Evolutionary conservation across 2,888 invertebrate genomes (phyloP), one percentile per base, ranked within the genome.

Genomic region (Hirtodrosophila duncani): DNA sequence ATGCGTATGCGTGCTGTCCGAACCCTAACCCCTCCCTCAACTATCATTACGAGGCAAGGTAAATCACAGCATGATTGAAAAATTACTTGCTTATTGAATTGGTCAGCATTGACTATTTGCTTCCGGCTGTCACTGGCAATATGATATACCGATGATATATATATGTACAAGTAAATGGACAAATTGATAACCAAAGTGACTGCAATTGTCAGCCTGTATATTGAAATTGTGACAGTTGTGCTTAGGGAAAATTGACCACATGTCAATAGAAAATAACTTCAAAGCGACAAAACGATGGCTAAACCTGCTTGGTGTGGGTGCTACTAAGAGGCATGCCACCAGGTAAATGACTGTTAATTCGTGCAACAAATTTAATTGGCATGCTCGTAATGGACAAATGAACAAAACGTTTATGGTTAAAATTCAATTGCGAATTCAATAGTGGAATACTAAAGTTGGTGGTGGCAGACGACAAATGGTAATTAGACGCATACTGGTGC

Each of bases 181-280:
- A 49, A 51, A 41, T 30, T 53, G 52, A 49, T 51, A 56, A 60
- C 55, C 34, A 60, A 49, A 50, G 14, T 11, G 29, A 20, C 27
- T 55, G 59, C 53, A 34, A 18, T 23, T 39, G 60, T 44, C 55
- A 60, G 57, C 38, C 46, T 39, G 18, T 37, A 38, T 36, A 44
- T 44, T 46, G 67, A 52, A 63, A 65, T 58, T 58, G 60, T 64
- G 71, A 67, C 68, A 71, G 64, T 52, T 51, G 26, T 41, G 16
- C 36, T 8, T 27, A 27, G 55, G 62, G 62, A 64, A 67, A 77
- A 67, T 55, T 69, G 67, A 62, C 78, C 72, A 72, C 78, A 77
- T 77, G 72, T 72, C 72, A 69, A 72, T 67, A 65, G 55, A 67
- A 62, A 37, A 58, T 43, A 62, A 78, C 78, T 72, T 72, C 72